Conservation (phyloP, 2,888 invertebrate species). For the Piscicola geometra region DNA sequence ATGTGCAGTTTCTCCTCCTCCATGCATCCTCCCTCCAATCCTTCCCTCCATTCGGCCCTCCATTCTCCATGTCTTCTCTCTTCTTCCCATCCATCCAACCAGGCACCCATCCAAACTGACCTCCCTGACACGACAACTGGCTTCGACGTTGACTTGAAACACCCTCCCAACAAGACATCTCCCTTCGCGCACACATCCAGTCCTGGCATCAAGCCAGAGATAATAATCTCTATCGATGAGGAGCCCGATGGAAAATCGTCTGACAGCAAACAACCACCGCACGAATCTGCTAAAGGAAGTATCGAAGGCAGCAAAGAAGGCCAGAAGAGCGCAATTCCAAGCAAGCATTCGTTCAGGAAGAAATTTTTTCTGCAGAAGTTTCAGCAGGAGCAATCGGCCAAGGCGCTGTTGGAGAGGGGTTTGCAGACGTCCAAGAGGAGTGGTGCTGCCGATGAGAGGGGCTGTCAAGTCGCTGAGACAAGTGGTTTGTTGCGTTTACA, state of each 20-base stretch:
- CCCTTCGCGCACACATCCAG: not conserved
- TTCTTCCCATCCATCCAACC: not conserved
- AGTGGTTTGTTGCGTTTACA: too few relatives aligned
- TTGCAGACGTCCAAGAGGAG: too few relatives aligned
- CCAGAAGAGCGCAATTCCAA: not conserved
- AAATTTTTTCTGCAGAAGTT: slow-evolving; percentile 30
- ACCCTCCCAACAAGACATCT: not conserved
- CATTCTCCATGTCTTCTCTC: too few relatives aligned
- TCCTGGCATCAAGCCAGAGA: not conserved
- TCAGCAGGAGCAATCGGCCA: slow-evolving; percentile 17
- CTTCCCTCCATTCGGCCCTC: too few relatives aligned
- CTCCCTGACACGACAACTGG: not conserved
- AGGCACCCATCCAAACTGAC: not conserved
- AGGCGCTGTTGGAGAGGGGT: too few relatives aligned
- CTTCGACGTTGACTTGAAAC: not conserved
- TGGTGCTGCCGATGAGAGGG: too few relatives aligned
- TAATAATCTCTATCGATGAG: slow-evolving; percentile 4
- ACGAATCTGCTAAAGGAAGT: not conserved
- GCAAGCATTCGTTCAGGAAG: slow-evolving; percentile 22
- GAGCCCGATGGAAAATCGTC: not conserved
- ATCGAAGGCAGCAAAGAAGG: not conserved
- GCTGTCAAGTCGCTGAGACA: too few relatives aligned
- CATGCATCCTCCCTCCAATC: not conserved
- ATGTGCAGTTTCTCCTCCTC: not conserved
- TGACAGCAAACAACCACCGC: not conserved